Evolutionary conservation across 2,797 vertebrate genomes (phyloP).

Genomic region (Rallus crepitans): DNA sequence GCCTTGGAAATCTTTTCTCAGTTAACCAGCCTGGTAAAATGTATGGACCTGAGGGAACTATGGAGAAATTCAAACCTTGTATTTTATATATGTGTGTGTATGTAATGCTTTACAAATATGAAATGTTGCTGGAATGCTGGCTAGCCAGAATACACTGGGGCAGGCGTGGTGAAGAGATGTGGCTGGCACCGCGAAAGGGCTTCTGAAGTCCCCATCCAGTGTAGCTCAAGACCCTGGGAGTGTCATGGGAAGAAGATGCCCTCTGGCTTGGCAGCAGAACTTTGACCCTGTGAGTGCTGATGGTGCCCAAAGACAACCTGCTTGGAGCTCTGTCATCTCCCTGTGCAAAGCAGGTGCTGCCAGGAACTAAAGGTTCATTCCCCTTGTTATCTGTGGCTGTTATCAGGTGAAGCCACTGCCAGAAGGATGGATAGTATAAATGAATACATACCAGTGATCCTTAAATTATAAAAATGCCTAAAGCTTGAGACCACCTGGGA

Average conservation of each 20-base stretch:
- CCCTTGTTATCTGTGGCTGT: background rate
- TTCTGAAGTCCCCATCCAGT: background rate
- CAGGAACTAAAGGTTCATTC: background rate
- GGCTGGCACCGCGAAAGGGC: background rate
- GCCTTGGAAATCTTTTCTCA: background rate
- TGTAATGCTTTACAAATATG: background rate
- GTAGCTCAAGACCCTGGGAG: background rate
- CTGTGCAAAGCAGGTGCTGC: conserved; percentile 37
- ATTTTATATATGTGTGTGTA: background rate
- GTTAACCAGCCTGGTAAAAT: background rate
- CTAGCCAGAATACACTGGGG: background rate
- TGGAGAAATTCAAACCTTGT: background rate
- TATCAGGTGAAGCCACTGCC: conserved; percentile 29
- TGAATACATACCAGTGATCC: conserved; percentile 12
- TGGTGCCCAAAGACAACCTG: background rate
- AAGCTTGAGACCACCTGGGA: conserved; percentile 58
- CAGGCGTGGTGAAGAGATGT: background rate
- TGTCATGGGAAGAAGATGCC: background rate
- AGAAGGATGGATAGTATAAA: background rate
- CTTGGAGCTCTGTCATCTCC: background rate
- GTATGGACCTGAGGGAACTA: background rate
- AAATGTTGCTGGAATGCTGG: background rate
- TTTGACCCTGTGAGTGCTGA: background rate
- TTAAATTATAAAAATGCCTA: conserved; percentile 21
- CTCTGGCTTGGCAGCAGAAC: background rate